Conservation (phyloP, 2,797 vertebrate genomes). For the Anguilla obscura region DNA sequence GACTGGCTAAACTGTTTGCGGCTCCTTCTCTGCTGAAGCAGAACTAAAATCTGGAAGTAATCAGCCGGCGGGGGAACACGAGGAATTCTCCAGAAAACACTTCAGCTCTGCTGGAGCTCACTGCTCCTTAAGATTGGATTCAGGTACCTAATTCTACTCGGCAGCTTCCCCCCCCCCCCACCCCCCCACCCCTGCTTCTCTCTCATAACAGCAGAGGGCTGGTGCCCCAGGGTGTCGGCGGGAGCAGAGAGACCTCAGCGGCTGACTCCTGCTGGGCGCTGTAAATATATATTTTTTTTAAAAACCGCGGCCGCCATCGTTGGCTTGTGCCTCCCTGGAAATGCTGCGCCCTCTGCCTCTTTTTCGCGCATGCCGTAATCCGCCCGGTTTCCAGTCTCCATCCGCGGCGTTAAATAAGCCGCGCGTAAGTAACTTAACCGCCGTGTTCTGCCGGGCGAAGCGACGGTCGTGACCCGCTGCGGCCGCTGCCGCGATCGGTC, state of each 20-base stretch:
- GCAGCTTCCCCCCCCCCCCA: constrained; percentile 72
- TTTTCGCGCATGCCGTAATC: neutral
- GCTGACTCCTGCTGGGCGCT: constrained; percentile 90
- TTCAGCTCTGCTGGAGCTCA: constrained; percentile 93
- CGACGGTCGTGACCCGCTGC: constrained; percentile 50
- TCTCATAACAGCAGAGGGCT: constrained; percentile 71
- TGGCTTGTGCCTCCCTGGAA: constrained; percentile 67
- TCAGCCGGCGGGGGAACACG: constrained; percentile 90
- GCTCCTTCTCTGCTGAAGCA: constrained; percentile 85
- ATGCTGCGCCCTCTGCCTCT: constrained; percentile 30
- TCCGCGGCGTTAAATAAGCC: constrained; percentile 59
- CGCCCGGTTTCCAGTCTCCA: constrained; percentile 55
- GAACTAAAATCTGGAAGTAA: constrained; percentile 99
- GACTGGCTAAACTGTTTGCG: constrained; percentile 81
- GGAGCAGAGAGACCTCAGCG: constrained; percentile 82
- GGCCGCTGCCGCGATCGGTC: constrained; percentile 75
- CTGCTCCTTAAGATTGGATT: constrained; percentile 90
- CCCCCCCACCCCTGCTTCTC: constrained; percentile 55
- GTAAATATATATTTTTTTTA: constrained; percentile 72
- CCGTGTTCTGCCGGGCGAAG: constrained; percentile 52
- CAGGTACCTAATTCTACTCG: constrained; percentile 94
- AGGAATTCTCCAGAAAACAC: constrained; percentile 93
- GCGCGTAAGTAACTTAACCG: constrained; percentile 64
- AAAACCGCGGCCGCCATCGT: constrained; percentile 73
- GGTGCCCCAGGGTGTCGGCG: constrained; percentile 87